Percentiles rank a stretch among this genome's conserved stretches.
Conservation (phyloP, 2,797 vertebrate species). For the Argyrosomus regius region DNA sequence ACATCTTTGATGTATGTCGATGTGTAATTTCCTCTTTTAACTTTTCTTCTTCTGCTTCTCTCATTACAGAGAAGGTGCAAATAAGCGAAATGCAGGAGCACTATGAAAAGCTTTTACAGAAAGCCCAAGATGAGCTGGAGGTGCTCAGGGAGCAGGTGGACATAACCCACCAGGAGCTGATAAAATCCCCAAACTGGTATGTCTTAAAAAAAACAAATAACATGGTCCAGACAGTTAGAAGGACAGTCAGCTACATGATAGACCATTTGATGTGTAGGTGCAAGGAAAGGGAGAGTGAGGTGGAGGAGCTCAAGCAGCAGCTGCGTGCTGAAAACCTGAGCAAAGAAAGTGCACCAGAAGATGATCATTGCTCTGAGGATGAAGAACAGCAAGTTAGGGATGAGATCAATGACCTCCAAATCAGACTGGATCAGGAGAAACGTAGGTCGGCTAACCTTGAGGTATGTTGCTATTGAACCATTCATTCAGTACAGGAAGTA, state of each 20-base stretch:
- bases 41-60: background rate
- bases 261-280: constrained; percentile 49
- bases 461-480: constrained; percentile 70
- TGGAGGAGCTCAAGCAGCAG: constrained; percentile 61
- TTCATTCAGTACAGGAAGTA: background rate
- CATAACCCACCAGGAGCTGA: constrained; percentile 78
- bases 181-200: constrained; percentile 32
- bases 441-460: constrained; percentile 80
- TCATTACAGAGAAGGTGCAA: constrained; percentile 42
- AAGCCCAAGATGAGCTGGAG: constrained; percentile 76
- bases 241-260: constrained; percentile 11
- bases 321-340: constrained; percentile 67
- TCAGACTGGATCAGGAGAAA: constrained; percentile 82
- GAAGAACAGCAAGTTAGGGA: constrained; percentile 78
- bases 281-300: constrained; percentile 44
- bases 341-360: constrained; percentile 32
- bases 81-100: constrained; percentile 73
- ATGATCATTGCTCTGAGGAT: constrained; percentile 64
- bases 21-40: background rate
- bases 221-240: background rate
- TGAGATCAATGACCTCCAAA: constrained; percentile 78
- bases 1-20: background rate
- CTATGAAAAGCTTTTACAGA: constrained; percentile 81
- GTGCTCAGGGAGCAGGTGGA: constrained; percentile 78
- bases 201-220: constrained; percentile 14